Percentiles rank a stretch among this genome's conserved stretches.
phyloP scores from a whole-genome alignment of 1,140 invertebrate species.

The Ephestia elutella region DNA sequence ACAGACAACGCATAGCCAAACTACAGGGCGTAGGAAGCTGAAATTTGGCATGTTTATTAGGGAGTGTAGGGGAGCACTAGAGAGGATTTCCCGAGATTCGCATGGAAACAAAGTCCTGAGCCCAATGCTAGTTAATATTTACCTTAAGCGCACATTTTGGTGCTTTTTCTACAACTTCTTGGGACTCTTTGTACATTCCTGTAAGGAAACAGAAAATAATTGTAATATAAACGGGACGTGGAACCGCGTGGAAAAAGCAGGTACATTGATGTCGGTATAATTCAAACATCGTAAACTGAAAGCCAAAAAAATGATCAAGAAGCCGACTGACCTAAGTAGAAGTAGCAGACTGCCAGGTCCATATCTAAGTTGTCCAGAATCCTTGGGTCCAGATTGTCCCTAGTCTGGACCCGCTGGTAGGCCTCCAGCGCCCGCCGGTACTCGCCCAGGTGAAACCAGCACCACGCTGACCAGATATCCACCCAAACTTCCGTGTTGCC shows the following conservation, averaged over 20 bases:
- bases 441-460: constrained; percentile 95
- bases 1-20: too few species aligned
- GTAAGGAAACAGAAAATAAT: constrained; percentile 11
- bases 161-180: constrained; percentile 77
- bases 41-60: too few species aligned
- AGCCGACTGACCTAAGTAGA: constrained; percentile 97
- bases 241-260: too few species aligned
- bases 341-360: constrained; percentile 95
- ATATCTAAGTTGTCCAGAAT: constrained; percentile 76
- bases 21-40: too few species aligned
- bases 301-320: too few species aligned
- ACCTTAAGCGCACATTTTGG: constrained; percentile 79
- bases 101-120: too few species aligned
- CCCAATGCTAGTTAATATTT: constrained; percentile 6
- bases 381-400: constrained; percentile 51
- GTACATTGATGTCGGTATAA: too few species aligned
- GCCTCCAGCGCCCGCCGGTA: constrained; percentile 89
- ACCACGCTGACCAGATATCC: constrained; percentile 94
- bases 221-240: constrained; percentile 8
- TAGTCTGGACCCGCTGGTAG: constrained; percentile 76
- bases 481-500: constrained; percentile 78
- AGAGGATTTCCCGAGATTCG: too few species aligned
- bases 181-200: constrained; percentile 81
- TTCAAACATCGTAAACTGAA: too few species aligned
- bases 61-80: too few species aligned